These are phyloP conservation scores for Centropristis striata DNA, from an alignment of 2,113 vertebrate species.

Conservation along the genomic window DNA sequence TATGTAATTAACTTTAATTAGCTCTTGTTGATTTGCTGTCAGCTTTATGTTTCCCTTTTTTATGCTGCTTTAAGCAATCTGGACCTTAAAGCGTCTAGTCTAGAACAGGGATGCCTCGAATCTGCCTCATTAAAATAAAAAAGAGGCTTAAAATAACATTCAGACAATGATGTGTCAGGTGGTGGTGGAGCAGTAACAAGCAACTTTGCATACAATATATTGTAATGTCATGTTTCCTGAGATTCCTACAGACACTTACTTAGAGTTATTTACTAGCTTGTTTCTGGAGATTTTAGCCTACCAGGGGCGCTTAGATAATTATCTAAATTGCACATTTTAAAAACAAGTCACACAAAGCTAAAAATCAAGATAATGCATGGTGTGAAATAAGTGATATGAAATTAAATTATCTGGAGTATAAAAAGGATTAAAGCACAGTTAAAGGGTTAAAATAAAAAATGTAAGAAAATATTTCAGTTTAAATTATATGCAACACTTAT, in stretches of 20 bases:
- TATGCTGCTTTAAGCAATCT: not conserved
- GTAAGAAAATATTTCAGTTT: too few relatives aligned
- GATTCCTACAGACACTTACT: not conserved
- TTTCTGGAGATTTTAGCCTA: not conserved
- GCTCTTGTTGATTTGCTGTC: slow-evolving; percentile 11
- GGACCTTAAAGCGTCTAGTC: not conserved
- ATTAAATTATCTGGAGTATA: not conserved
- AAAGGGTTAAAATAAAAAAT: too few relatives aligned
- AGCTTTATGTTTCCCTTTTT: slow-evolving; percentile 12
- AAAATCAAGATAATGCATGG: not conserved
- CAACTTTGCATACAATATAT: not conserved
- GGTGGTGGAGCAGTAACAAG: not conserved
- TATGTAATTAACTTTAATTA: slow-evolving; percentile 24
- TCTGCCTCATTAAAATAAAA: not conserved
- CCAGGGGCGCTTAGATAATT: not conserved
- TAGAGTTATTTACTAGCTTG: not conserved
- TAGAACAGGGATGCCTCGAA: not conserved
- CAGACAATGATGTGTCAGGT: not conserved
- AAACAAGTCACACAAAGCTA: not conserved
- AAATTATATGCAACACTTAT: too few relatives aligned
- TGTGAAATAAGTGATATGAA: not conserved
- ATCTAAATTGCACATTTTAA: not conserved
- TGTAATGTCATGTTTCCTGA: not conserved
- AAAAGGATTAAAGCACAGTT: too few relatives aligned
- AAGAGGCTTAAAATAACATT: not conserved